These are phyloP conservation scores for Rutpela maculata DNA, from an alignment of 2,888 invertebrate species.

Conservation along the genomic window DNA sequence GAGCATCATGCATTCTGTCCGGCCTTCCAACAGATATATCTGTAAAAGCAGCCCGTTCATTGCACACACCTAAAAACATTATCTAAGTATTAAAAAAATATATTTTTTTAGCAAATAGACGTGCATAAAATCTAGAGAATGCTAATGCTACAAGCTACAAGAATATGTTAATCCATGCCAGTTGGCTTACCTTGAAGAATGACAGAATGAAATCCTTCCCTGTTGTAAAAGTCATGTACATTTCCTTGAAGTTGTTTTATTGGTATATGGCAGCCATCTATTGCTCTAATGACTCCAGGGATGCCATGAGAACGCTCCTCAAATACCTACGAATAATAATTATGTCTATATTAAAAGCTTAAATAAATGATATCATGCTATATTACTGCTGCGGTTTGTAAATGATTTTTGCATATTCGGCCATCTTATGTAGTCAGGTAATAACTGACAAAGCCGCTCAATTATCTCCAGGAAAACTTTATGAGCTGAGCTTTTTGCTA, in stretches of 20 bases:
- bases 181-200: constrained; percentile 31
- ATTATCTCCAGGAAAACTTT: constrained; percentile 20
- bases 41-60: constrained; percentile 24
- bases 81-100: background rate
- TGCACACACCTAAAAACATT: constrained; percentile 26
- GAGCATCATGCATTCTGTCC: constrained; percentile 35
- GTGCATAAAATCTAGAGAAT: no score
- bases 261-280: constrained; percentile 43
- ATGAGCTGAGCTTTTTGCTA: constrained; percentile 22
- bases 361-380: no score
- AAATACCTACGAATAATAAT: constrained; percentile 8
- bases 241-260: constrained; percentile 40
- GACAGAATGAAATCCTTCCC: constrained; percentile 46
- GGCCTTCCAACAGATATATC: constrained; percentile 26
- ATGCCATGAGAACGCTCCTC: constrained; percentile 22
- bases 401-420: no score
- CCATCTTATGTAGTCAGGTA: no score
- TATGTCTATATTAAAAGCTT: background rate
- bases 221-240: constrained; percentile 43
- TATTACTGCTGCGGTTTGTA: no score
- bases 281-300: constrained; percentile 42
- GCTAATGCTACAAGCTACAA: no score
- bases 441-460: constrained; percentile 3
- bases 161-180: no score
- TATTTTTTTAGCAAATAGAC: no score